These are phyloP conservation scores for Aspidiotus rigidus DNA, from an alignment of 2,888 invertebrate species.

Conservation along the genomic window DNA sequence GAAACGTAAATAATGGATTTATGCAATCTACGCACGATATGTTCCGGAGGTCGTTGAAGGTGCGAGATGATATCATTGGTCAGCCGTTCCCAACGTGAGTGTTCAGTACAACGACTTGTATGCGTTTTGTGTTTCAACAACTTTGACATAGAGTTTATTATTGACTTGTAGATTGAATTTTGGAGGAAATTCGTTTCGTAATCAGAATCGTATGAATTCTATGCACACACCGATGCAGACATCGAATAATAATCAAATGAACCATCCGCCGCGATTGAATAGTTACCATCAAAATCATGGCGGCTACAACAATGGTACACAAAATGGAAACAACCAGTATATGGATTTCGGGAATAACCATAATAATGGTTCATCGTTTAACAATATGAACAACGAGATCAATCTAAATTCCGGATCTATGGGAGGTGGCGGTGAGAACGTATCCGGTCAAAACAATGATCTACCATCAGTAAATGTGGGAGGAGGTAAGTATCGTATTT, in stretches of 20 bases:
- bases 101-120: background rate
- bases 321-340: conserved; percentile 23
- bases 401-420: conserved; percentile 40
- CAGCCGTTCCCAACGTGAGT: conserved; percentile 35
- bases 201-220: conserved; percentile 25
- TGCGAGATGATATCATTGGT: conserved; percentile 71
- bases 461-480: conserved; percentile 16
- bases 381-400: conserved; percentile 39
- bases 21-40: conserved; percentile 43
- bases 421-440: conserved; percentile 22
- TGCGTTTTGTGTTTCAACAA: too few species aligned
- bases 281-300: conserved; percentile 38
- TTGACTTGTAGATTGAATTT: background rate
- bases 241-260: conserved; percentile 16
- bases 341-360: background rate
- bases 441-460: conserved; percentile 8
- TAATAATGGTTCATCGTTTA: background rate
- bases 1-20: conserved; percentile 24
- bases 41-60: conserved; percentile 52
- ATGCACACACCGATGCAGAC: conserved; percentile 19
- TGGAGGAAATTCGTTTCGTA: conserved; percentile 18
- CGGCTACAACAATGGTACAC: conserved; percentile 37
- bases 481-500: conserved; percentile 8
- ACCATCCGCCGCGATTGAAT: conserved; percentile 26
- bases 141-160: too few species aligned